Conservation (phyloP, 1,140 invertebrate species). For the Heterodera carotae region DNA sequence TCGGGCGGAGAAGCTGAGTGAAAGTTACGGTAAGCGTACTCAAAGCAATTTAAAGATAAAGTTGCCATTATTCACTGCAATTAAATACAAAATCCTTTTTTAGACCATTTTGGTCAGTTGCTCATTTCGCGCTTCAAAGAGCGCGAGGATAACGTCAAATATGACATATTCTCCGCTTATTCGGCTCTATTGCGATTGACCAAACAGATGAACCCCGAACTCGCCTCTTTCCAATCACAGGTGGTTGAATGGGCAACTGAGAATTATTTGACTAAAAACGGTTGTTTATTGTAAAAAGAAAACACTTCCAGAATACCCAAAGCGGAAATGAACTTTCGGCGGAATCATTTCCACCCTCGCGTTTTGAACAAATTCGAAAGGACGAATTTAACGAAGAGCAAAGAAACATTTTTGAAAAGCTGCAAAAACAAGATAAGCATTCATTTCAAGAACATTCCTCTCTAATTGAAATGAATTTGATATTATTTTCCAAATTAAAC, state of each 20-base stretch:
- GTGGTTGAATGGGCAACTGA: not conserved
- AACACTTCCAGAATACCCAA: constrained; percentile 7
- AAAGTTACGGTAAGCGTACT: constrained; percentile 77
- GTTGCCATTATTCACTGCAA: constrained; percentile 81
- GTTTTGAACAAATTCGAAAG: constrained; percentile 22
- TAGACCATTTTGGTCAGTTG: constrained; percentile 35
- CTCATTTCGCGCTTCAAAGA: constrained; percentile 71
- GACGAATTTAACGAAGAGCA: constrained; percentile 30
- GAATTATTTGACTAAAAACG: not conserved
- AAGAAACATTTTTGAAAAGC: constrained; percentile 11
- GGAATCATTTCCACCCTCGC: constrained; percentile 11
- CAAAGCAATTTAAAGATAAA: constrained; percentile 76
- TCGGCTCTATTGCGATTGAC: constrained; percentile 85
- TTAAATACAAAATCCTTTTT: constrained; percentile 67
- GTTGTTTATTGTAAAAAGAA: no score
- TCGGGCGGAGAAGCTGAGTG: constrained; percentile 82
- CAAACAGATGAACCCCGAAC: constrained; percentile 39
- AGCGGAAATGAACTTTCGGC: not conserved
- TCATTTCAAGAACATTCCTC: constrained; percentile 6
- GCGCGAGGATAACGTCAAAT: constrained; percentile 96
- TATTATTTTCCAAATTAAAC: no score
- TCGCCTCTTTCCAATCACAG: constrained; percentile 29
- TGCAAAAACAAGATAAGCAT: constrained; percentile 13
- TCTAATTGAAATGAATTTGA: no score
- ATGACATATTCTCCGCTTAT: constrained; percentile 94